Evolutionary conservation across 1,140 invertebrate genomes (phyloP).

Genomic region (Gonioctena quinquepunctata): DNA sequence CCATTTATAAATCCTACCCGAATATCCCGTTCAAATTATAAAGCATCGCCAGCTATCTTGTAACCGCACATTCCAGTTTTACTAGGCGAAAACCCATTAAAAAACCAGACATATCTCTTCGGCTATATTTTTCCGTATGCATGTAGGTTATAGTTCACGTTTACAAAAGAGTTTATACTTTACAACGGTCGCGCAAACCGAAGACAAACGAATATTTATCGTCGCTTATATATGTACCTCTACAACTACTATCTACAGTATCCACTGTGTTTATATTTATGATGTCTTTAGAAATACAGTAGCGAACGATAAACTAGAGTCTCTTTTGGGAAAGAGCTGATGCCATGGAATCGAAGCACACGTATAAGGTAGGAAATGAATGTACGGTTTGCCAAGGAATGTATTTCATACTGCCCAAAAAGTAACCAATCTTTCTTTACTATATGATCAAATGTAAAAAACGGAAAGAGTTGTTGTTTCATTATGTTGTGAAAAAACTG

Average conservation of each 20-base stretch:
- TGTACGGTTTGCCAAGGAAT: too few relatives aligned
- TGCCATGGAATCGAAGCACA: neutral
- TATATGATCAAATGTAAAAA: too few relatives aligned
- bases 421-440: too few relatives aligned
- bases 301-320: neutral
- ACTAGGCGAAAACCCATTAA: neutral
- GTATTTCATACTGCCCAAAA: too few relatives aligned
- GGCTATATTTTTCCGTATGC: neutral
- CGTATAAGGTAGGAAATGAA: neutral
- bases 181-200: neutral
- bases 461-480: too few relatives aligned
- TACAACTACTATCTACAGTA: neutral
- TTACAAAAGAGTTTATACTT: neutral
- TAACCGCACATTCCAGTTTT: neutral
- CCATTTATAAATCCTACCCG: neutral
- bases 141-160: neutral
- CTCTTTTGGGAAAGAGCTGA: neutral
- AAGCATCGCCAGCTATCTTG: neutral
- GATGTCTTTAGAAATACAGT: neutral
- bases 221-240: neutral
- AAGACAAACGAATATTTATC: neutral
- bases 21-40: neutral
- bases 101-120: neutral
- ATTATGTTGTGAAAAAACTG: too few relatives aligned
- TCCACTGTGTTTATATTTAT: neutral